These are phyloP conservation scores for Herminia tarsipennalis DNA, from an alignment of 2,888 invertebrate species.

Conservation along the genomic window DNA sequence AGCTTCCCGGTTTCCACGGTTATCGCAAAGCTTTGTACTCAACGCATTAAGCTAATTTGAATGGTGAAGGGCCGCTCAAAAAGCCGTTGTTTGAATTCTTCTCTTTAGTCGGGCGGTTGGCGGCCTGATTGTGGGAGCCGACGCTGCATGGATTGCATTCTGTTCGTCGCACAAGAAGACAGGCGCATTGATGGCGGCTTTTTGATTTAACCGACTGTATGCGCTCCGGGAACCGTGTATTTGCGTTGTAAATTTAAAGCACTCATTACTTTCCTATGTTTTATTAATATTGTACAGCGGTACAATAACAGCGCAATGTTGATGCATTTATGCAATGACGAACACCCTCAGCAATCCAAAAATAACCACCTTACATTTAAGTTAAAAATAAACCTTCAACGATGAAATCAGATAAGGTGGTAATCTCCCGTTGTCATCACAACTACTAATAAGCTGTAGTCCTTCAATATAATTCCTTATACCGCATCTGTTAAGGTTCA, in stretches of 20 bases:
- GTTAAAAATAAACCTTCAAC: constrained; percentile 69
- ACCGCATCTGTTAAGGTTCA: constrained; percentile 56
- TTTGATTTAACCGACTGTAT: constrained; percentile 65
- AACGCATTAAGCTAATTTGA: constrained; percentile 85
- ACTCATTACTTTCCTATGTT: constrained; percentile 53
- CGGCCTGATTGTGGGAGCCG: constrained; percentile 75
- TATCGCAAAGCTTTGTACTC: constrained; percentile 81
- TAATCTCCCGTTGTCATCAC: constrained; percentile 78
- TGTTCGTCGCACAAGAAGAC: constrained; percentile 73
- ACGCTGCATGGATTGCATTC: constrained; percentile 73
- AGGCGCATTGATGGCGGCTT: constrained; percentile 71
- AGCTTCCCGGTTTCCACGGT: constrained; percentile 69
- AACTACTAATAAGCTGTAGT: constrained; percentile 61
- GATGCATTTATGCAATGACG: constrained; percentile 40
- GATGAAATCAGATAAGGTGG: constrained; percentile 78
- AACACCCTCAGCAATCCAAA: constrained; percentile 37
- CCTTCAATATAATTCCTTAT: constrained; percentile 60
- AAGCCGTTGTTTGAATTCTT: constrained; percentile 81
- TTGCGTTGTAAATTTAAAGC: constrained; percentile 60
- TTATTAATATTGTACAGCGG: constrained; percentile 43
- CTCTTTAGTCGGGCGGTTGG: constrained; percentile 71
- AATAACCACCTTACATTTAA: constrained; percentile 52
- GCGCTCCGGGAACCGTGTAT: constrained; percentile 48
- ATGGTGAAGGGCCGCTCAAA: constrained; percentile 78
- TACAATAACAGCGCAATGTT: constrained; percentile 44